Evolutionary conservation across 2,797 vertebrate species (phyloP), one percentile per base, ranked within the genome.

Genomic region (Xenentodon cancila): DNA sequence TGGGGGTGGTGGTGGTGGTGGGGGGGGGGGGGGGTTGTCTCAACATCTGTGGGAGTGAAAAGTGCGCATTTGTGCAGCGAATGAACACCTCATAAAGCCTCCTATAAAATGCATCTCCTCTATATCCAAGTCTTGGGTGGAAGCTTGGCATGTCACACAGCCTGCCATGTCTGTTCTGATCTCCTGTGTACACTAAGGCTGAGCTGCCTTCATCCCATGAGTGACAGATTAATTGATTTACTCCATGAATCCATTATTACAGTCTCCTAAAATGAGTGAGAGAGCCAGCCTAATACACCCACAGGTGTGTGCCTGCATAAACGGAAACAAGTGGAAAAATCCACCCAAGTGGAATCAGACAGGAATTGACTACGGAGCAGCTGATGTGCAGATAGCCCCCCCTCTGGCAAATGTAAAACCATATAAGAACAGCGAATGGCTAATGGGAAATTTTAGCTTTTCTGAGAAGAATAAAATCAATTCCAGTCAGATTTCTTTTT

Each of bases 181-280:
- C 77, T 47, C 22, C 75, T 68, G 68, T 73, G 75, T 71, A 61
- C 79, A 68, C 68, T 76, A 53, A 50, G 27, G 30, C 71, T 72
- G 60, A 77, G 73, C 70, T 22, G 32, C 63, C 73, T 75, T 81
- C 63, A 68, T 69, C 74, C 75, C 15, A 15, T 52, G 68, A 81
- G 52, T 84, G 81, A 76, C 84, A 77, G 77, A 85, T 77, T 78
- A 86, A 85, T 81, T 83, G 81, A 81, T 62, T 40, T 78, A 84
- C 80, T 70, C 83, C 70, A 59, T 88, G 67, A 85, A 87, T 87
- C 84, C 61, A 75, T 85, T 74, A 83, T 76, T 64, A 68, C 20
- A 0, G 64, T 84, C 67, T 19, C 51, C 68, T 54, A 56, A 75
- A 77, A 79, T 68, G 68, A 1, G n/a, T 9, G 0, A 65, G 52